phyloP scores from a whole-genome alignment of 1,140 invertebrate genomes.

The Muscidifurax raptorellus region DNA sequence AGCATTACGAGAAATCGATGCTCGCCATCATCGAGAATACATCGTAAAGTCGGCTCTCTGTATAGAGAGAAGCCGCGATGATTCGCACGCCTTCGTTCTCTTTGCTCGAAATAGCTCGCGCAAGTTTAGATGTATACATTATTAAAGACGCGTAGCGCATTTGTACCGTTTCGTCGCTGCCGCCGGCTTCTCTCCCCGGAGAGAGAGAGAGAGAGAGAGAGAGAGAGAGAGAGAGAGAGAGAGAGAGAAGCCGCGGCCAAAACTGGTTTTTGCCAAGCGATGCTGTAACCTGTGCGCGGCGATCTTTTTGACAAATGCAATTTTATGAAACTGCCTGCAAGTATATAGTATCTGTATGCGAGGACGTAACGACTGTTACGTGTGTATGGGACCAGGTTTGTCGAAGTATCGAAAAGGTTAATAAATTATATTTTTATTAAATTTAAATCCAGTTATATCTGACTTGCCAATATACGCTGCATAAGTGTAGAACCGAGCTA shows the following conservation, averaged over 20 bases:
- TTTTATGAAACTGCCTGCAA: not conserved
- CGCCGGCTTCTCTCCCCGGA: not conserved
- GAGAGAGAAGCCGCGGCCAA: no score
- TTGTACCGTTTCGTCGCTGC: not conserved
- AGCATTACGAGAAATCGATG: conserved; percentile 25
- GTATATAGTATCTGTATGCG: not conserved
- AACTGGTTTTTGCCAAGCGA: conserved; percentile 4
- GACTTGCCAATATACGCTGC: no score
- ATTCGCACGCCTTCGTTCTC: not conserved
- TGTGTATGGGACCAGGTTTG: not conserved
- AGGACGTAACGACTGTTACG: not conserved
- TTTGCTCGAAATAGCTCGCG: conserved; percentile 16
- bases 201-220: no score
- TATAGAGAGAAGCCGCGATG: not conserved
- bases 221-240: no score
- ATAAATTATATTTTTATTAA: no score
- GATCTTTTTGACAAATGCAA: conserved; percentile 15
- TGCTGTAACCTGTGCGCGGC: not conserved
- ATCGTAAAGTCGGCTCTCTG: not conserved
- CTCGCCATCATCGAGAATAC: conserved; percentile 4
- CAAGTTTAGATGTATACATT: conserved; percentile 21
- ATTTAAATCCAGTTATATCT: no score
- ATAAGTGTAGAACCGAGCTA: no score
- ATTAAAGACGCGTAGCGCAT: conserved; percentile 11
- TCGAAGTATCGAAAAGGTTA: no score